phyloP scores from a whole-genome alignment of 2,888 invertebrate species.

The Mallateleia sp. region DNA sequence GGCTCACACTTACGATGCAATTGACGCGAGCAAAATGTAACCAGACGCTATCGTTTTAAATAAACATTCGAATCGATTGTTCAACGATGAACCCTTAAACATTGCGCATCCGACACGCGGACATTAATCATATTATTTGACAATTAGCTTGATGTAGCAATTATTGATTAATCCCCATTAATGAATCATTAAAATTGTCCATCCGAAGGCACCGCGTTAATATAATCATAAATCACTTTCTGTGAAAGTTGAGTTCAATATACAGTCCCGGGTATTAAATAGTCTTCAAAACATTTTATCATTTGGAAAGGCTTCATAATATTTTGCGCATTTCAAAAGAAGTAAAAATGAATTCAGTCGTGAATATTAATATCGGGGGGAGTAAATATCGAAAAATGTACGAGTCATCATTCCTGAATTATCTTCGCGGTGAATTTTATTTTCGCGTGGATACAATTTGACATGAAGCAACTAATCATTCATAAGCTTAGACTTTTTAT shows the following conservation, averaged over 20 bases:
- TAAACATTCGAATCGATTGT: neutral
- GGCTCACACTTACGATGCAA: too few species aligned
- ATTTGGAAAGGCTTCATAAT: conserved; percentile 31
- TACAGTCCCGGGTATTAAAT: neutral
- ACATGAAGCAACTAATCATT: conserved; percentile 67
- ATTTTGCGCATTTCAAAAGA: conserved; percentile 29
- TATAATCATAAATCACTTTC: conserved; percentile 57
- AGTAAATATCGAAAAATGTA: conserved; percentile 43
- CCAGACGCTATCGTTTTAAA: too few species aligned
- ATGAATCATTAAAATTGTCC: conserved; percentile 29
- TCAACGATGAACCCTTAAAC: neutral
- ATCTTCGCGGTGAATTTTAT: conserved; percentile 34
- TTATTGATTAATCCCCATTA: too few species aligned
- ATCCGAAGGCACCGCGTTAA: conserved; percentile 23
- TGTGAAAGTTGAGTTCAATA: conserved; percentile 39
- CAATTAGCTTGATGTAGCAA: too few species aligned
- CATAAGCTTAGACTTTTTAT: conserved; percentile 62
- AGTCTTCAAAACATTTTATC: conserved; percentile 25
- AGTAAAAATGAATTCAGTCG: conserved; percentile 43
- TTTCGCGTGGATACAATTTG: conserved; percentile 51
- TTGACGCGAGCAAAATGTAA: too few species aligned
- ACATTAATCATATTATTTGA: conserved; percentile 40
- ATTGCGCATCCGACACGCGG: neutral
- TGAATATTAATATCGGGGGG: conserved; percentile 62
- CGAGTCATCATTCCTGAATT: conserved; percentile 58